phyloP scores from a whole-genome alignment of 2,888 invertebrate genomes.

The Frankliniella fusca region DNA sequence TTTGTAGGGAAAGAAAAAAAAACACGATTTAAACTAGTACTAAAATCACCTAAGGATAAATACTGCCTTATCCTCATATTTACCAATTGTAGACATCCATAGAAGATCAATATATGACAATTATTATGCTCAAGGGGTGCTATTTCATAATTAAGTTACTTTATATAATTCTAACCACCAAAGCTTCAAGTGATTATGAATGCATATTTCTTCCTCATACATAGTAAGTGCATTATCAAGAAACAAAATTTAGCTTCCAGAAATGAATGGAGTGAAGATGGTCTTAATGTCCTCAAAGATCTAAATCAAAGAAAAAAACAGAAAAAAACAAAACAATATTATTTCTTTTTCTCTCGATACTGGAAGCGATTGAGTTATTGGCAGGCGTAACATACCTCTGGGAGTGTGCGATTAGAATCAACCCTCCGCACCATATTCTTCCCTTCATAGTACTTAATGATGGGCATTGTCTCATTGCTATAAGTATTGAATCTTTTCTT shows the following conservation, averaged over 20 bases:
- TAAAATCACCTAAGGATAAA: no score
- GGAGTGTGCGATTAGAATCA: slow-evolving; percentile 63
- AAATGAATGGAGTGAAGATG: slow-evolving; percentile 35
- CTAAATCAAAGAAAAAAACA: not conserved
- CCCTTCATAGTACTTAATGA: slow-evolving; percentile 75
- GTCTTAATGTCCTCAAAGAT: slow-evolving; percentile 41
- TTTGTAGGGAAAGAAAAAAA: not conserved
- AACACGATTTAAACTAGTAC: no score
- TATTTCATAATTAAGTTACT: no score
- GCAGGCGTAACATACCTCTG: slow-evolving; percentile 53
- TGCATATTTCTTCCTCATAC: no score
- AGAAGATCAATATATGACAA: not conserved
- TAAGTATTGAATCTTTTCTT: slow-evolving; percentile 85
- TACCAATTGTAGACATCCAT: not conserved
- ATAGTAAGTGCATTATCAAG: no score
- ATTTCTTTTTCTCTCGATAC: no score
- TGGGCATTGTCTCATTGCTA: slow-evolving; percentile 80
- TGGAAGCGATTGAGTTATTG: not conserved
- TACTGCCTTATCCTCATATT: not conserved
- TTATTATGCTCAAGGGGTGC: not conserved
- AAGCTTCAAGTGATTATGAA: no score
- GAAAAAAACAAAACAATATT: not conserved
- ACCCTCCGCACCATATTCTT: slow-evolving; percentile 68
- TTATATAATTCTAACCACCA: no score
- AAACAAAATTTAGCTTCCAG: not conserved